These are phyloP conservation scores for Pitta sordida DNA, from an alignment of 2,113 vertebrate species.

Conservation along the genomic window DNA sequence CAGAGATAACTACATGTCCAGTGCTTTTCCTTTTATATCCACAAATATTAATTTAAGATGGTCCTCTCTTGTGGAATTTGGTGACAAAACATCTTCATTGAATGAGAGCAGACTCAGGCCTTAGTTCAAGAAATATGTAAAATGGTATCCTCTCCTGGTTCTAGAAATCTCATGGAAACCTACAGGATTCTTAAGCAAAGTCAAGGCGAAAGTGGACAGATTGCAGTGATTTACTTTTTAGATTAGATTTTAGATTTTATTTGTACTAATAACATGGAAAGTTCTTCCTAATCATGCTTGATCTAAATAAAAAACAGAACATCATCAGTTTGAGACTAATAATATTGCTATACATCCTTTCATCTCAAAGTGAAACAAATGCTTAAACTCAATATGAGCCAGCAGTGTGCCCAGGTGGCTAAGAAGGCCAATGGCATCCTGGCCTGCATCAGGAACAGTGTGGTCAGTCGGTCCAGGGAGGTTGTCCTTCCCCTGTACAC, in stretches of 20 bases:
- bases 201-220: background rate
- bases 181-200: background rate
- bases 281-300: background rate
- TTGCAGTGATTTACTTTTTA: background rate
- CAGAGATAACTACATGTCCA: constrained; percentile 9
- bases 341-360: background rate
- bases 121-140: background rate
- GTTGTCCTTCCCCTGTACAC: too few relatives aligned
- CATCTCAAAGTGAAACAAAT: background rate
- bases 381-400: background rate
- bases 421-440: too few relatives aligned
- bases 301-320: background rate
- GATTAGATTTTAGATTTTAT: too few relatives aligned
- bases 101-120: background rate
- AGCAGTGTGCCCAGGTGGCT: too few relatives aligned
- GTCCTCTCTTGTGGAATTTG: background rate
- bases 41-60: background rate
- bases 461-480: too few relatives aligned
- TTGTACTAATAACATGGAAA: background rate
- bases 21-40: constrained; percentile 7
- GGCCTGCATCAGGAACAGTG: too few relatives aligned
- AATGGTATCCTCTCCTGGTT: background rate
- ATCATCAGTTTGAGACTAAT: background rate
- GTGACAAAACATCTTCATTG: background rate
- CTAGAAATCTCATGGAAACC: background rate